Evolutionary conservation across 2,888 invertebrate species (phyloP).

Genomic region (Branchellion lobata): DNA sequence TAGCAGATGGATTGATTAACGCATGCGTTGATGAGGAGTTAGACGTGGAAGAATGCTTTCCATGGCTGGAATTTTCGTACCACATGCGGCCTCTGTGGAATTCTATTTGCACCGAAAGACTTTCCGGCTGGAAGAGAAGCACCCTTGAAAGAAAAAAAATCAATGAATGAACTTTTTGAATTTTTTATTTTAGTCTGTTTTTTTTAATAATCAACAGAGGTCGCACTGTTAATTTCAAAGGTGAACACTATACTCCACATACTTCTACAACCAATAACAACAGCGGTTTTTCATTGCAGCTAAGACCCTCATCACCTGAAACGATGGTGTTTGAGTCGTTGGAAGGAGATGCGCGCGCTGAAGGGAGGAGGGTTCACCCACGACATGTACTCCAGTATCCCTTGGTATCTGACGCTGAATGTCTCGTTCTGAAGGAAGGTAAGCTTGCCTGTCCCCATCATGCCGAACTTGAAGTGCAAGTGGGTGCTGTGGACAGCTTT

Average conservation of each 20-base stretch:
- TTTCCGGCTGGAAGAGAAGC: neutral
- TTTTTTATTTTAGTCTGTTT: too few relatives aligned
- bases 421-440: neutral
- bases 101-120: neutral
- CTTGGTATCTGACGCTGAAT: neutral
- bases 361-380: neutral
- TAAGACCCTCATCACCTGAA: too few relatives aligned
- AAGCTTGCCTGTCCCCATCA: neutral
- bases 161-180: too few relatives aligned
- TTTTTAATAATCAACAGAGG: too few relatives aligned
- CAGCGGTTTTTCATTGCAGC: too few relatives aligned
- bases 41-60: too few relatives aligned
- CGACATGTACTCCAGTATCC: neutral
- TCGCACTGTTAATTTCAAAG: too few relatives aligned
- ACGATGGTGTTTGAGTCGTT: neutral
- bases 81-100: neutral
- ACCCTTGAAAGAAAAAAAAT: neutral
- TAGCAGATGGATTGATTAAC: too few relatives aligned
- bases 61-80: neutral
- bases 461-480: neutral
- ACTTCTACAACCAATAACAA: too few relatives aligned
- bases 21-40: too few relatives aligned
- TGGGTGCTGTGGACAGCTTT: neutral
- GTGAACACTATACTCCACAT: too few relatives aligned
- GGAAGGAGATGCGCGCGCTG: conserved; percentile 1